Base-by-base conservation (phyloP, 2,113 vertebrate species). In the Nasalis larvatus region DNA sequence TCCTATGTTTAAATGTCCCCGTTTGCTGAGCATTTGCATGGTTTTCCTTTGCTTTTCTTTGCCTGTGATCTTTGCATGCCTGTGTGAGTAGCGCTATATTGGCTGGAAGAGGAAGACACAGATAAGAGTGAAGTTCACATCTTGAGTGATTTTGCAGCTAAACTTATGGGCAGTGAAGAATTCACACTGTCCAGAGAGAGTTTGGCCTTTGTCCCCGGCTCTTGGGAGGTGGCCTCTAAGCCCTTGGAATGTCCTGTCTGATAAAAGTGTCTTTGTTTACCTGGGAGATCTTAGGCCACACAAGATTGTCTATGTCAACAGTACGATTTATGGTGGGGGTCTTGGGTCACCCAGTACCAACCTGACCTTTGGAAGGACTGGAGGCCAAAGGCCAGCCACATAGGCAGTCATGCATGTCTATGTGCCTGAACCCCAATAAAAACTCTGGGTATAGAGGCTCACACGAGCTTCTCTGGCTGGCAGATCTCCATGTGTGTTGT, bases 401-500 rank as follows among this genome's bases (percentile, higher is more conserved):
- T 1, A 1, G 68, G 42, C 32, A 8, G 42, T 32, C 56, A 76
- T 13, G 8, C 23, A 16, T 45, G 66, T 32, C 35, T 54, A 1
- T 0, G 6, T 25, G 83, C n/a, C 23, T 3, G 16, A 40, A 49
- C 23, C 32, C 60, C 56, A 20, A 14, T 17, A 8, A 11, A 60
- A 76, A 11, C 69, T n/a, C 11, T 16, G 80, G 68, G 32, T 25
- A 4, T 21, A 0, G 12, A n/a, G 58, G 32, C 71, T 37, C 58
- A 3, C 23, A 40, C 21, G 47, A 6, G 18, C 12, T 3, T 56
- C 37, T 3, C 77, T 1, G 11, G 20, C 32, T n/a, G 74, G 81
- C 45, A 7, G 9, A 0, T 2, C 11, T 27, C 58, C 58, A 23
- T 1, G 9, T 0, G 4, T 3, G 1, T 35, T 16, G 18, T 63